Conservation (phyloP, 2,113 vertebrate species). For the Tursiops truncatus region DNA sequence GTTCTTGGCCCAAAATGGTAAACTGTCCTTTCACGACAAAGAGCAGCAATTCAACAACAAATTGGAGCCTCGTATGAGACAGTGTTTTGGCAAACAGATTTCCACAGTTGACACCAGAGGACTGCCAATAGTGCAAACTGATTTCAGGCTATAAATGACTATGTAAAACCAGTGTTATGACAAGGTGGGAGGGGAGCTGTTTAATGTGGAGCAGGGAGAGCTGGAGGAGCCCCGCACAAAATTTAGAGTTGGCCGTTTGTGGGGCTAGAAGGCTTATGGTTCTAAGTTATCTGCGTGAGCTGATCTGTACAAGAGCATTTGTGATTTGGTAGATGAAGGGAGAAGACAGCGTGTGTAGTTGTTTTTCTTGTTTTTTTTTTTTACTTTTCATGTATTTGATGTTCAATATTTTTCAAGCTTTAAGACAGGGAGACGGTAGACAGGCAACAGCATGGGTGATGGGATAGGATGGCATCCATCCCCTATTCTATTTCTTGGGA, state of each 20-base stretch:
- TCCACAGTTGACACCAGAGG: constrained; percentile 64
- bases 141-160: constrained; percentile 60
- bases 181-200: background rate
- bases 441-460: background rate
- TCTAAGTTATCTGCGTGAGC: background rate
- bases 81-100: constrained; percentile 75
- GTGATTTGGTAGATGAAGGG: background rate
- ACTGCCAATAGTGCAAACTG: constrained; percentile 59
- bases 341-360: background rate
- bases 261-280: background rate
- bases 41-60: constrained; percentile 64
- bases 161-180: background rate
- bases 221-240: background rate
- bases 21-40: constrained; percentile 72
- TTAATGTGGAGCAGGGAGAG: background rate
- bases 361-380: background rate
- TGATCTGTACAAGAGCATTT: background rate
- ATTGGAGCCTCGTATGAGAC: constrained; percentile 21
- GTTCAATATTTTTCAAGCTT: constrained; percentile 2
- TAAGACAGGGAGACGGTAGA: background rate
- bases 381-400: background rate
- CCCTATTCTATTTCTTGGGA: background rate
- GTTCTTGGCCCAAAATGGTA: constrained; percentile 65
- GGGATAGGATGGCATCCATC: background rate
- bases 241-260: background rate